Base-by-base conservation (phyloP, 2,797 vertebrate genomes). In the Urophycis tenuis region DNA sequence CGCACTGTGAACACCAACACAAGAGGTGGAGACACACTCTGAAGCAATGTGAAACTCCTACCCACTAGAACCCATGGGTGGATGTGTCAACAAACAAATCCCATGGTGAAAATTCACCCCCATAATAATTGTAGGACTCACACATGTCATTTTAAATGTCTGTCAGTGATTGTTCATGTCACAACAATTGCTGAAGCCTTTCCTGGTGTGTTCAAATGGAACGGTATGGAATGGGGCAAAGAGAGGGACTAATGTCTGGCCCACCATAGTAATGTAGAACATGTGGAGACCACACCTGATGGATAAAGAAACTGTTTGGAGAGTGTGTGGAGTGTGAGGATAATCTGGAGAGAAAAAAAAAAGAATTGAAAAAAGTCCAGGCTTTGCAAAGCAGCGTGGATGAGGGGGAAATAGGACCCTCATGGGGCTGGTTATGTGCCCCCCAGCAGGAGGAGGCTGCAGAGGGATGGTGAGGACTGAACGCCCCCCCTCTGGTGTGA, bases 1-100 rank as follows among this genome's bases (percentile, higher is more conserved):
- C 95, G 90, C 96, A 95, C 97, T 86, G 77, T 32, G 60, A 67
- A 67, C 9, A 67, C 53, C 41, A 67, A 67, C 60, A 67, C 22
- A 9, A 9, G 53, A 22, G 53, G 19, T 60, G 53, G 22, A 1
- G 53, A 12, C 60, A 29, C 25, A 29, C 5, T 29, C 60, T 29
- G n/a, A 12, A 29, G 60, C 41, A 45, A 5, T 8, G 11, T 1
- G 15, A 22, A 1, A 49, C 15, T 49, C 19, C 49, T 53, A n/a
- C 7, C 49, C 49, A 53, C 41, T 45, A 31, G 19, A 64, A 64
- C 53, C 53, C 53, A 11, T 60, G 11, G 7, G 53, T 5, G 8
- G 19, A 64, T 15, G 33, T 3, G 33, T 34, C 7, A n/a, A n/a
- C n/a, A n/a, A n/a, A n/a, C n/a, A n/a, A n/a, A n/a, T n/a, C n/a